Evolutionary conservation across 2,797 vertebrate genomes (phyloP), one percentile per base, ranked within the genome.

Genomic region (Pterois miles): DNA sequence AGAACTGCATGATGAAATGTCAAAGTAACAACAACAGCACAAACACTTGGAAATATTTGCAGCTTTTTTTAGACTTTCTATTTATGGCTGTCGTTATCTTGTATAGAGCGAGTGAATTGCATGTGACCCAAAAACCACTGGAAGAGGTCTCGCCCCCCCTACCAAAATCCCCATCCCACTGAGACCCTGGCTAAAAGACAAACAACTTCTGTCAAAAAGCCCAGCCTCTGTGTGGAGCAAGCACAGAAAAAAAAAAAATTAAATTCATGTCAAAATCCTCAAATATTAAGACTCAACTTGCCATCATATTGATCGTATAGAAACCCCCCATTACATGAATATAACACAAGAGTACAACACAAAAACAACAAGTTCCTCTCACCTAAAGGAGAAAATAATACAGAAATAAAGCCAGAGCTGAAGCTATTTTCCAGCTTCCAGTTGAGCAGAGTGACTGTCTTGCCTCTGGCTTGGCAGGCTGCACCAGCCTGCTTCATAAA

Each of bases 401-500:
- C 25, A 36, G 56, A 79, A 71, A 65, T 83, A 59, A 71, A 85
- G 81, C 63, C 83, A 79, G 48, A 22, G 73, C 58, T 14, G 46
- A 59, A 52, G 82, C 75, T 85, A 77, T 89, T 84, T 90, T 74
- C 58, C 83, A 71, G 83, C 79, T 82, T 82, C 71, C 73, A 84
- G 81, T 80, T 88, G 33, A 85, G 85, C 83, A 86, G 86, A 91
- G 90, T 86, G 90, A 67, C 83, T 88, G 89, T 86, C 84, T 86
- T 90, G 88, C 90, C 89, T 86, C 85, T 88, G 86, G 91, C 89
- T 88, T 82, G 82, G 88, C 79, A 93, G 78, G 80, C 88, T 88
- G 86, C 82, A 86, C 73, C 86, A 86, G 84, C 71, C 81, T 78
- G 83, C 85, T 90, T 94, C 90, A 93, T 94, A 87, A 93, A 93